Evolutionary conservation across 1,140 invertebrate species (phyloP).

Genomic region (Scaptomyza graminum): DNA sequence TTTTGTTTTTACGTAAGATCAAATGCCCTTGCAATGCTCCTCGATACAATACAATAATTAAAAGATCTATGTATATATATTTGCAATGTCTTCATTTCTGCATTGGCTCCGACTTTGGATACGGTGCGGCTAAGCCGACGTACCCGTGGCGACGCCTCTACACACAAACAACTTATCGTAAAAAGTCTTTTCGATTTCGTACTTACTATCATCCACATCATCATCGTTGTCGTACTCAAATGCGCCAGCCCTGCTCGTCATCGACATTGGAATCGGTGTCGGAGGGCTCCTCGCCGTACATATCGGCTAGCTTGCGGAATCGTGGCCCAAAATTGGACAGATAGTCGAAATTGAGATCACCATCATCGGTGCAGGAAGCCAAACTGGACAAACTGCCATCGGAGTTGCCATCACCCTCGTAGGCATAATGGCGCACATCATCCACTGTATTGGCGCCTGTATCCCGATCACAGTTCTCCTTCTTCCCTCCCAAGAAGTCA

Average conservation of each 20-base stretch:
- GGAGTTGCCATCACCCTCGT: conserved; percentile 97
- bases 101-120: conserved; percentile 35
- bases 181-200: conserved; percentile 73
- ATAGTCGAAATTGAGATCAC: conserved; percentile 98
- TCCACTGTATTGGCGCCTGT: conserved; percentile 95
- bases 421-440: conserved; percentile 97
- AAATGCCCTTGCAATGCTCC: conserved; percentile 67
- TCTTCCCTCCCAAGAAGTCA: conserved; percentile 94
- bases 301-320: conserved; percentile 98
- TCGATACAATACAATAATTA: conserved; percentile 34
- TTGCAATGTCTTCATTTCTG: conserved; percentile 36
- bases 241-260: conserved; percentile 83
- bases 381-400: conserved; percentile 96
- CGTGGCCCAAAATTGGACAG: conserved; percentile 97
- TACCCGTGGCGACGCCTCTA: conserved; percentile 34
- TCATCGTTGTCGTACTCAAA: conserved; percentile 42
- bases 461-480: conserved; percentile 95
- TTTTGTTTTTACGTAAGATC: conserved; percentile 65
- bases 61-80: conserved; percentile 42
- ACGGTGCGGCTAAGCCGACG: conserved; percentile 54
- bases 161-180: conserved; percentile 58
- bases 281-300: conserved; percentile 96
- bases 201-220: conserved; percentile 21
- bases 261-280: conserved; percentile 85
- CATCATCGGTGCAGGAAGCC: conserved; percentile 96